Percentiles rank a stretch among this genome's conserved stretches.
These are phyloP conservation scores for Macaca mulatta DNA, from an alignment of 2,113 vertebrate species.

Conservation along the genomic window DNA sequence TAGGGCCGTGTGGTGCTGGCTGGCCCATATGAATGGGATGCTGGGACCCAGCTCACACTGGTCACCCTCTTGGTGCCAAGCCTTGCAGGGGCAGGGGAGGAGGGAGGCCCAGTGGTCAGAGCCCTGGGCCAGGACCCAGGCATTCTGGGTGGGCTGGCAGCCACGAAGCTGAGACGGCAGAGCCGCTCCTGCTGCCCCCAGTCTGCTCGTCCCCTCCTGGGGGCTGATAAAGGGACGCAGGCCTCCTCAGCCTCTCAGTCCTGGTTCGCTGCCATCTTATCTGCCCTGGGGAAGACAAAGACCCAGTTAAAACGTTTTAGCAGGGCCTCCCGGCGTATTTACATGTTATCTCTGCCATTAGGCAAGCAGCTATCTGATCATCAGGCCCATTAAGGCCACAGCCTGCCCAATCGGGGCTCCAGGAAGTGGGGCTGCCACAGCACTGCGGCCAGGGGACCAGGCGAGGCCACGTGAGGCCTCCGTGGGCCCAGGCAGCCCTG, in stretches of 20 bases:
- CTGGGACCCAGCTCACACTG: too few species aligned
- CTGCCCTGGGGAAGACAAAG: slow-evolving; percentile 84
- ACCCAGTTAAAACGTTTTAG: slow-evolving; percentile 82
- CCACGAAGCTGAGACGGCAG: too few species aligned
- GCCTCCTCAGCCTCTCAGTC: slow-evolving; percentile 15
- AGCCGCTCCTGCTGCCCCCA: too few species aligned
- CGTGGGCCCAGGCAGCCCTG: background rate
- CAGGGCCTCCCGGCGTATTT: slow-evolving; percentile 83
- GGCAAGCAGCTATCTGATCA: slow-evolving; percentile 84
- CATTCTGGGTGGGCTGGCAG: background rate
- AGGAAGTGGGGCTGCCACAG: slow-evolving; percentile 75
- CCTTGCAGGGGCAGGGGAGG: background rate
- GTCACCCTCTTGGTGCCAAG: background rate
- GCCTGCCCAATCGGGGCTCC: slow-evolving; percentile 75
- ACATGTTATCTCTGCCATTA: slow-evolving; percentile 87
- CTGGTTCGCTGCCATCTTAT: slow-evolving; percentile 86
- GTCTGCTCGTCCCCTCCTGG: background rate
- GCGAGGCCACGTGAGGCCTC: slow-evolving; percentile 57
- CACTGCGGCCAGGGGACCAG: background rate
- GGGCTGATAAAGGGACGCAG: slow-evolving; percentile 25
- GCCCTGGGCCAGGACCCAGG: background rate
- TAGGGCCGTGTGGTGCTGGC: background rate
- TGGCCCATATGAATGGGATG: background rate
- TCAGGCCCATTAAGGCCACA: slow-evolving; percentile 85
- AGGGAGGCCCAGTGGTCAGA: background rate